These are phyloP conservation scores for Caranx melampygus DNA, from an alignment of 2,113 vertebrate species.

Conservation along the genomic window DNA sequence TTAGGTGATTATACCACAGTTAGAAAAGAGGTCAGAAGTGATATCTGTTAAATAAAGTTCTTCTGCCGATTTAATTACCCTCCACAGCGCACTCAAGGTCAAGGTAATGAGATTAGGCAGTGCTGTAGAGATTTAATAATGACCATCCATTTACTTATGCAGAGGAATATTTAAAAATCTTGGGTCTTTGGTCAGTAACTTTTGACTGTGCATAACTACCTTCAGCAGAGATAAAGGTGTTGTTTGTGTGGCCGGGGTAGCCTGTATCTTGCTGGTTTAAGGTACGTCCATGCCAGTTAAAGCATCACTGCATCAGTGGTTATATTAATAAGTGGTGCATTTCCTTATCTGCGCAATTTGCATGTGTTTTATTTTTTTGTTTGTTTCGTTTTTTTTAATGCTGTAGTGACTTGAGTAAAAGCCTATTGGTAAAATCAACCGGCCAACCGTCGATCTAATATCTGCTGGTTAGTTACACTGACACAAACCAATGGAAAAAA, in stretches of 20 bases:
- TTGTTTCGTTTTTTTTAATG: not conserved
- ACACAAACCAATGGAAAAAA: slow-evolving; percentile 5
- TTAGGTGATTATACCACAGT: no score
- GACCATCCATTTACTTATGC: slow-evolving; percentile 11
- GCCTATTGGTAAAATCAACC: not conserved
- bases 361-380: not conserved
- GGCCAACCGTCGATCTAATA: not conserved
- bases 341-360: not conserved
- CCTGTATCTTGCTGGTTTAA: not conserved
- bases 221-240: slow-evolving; percentile 11
- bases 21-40: not conserved
- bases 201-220: slow-evolving; percentile 9
- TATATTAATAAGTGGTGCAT: not conserved
- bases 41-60: slow-evolving; percentile 1
- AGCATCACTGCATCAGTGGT: not conserved
- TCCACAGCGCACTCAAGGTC: slow-evolving; percentile 10
- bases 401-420: not conserved
- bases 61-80: slow-evolving; percentile 8
- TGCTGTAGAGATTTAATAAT: slow-evolving; percentile 29
- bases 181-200: not conserved
- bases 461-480: not conserved
- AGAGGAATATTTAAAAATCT: slow-evolving; percentile 11
- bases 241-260: not conserved
- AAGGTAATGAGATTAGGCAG: slow-evolving; percentile 44
- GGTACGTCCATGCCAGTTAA: not conserved